Evolutionary conservation across 2,113 vertebrate species (phyloP), one percentile per base, ranked within the genome.

Genomic region (Varanus salvator): DNA sequence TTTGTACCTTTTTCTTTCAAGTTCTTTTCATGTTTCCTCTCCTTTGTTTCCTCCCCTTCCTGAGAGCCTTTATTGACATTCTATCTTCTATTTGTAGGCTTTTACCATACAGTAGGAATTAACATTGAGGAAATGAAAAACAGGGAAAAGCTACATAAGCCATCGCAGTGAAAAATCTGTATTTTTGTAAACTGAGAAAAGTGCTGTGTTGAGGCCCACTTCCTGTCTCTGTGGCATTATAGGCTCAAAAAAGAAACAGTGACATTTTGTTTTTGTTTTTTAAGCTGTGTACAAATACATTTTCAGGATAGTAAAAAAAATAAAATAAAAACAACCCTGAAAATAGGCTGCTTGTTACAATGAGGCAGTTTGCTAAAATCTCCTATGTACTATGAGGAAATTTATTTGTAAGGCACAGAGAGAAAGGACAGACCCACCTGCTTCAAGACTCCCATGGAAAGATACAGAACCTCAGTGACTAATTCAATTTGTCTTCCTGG

Each of bases 21-120:
- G 92, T 91, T 82, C 94, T 96, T 97, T 97, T 97, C 93, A 96
- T 97, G 95, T 94, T 94, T 94, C 85, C 80, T 93, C 86, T 88
- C 89, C 95, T 97, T 97, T 96, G 95, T 96, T 96, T 96, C 88
- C 95, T 21, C 54, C 23, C 25, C 71, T 93, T 92, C 90, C 92
- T 86, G 77, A 90, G 90, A 95, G 93, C 92, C 89, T 96, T 96
- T 95, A 95, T 95, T 96, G 93, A 94, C 88, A 92, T 95, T 94
- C 93, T 92, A 92, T 91, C 90, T 94, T 96, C 96, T 94, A 93
- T 96, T 95, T 96, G 94, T 85, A 90, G 78, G 88, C 88, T 93
- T 93, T 85, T 93, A 84, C 86, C 90, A 69, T 93, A 90, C 92
- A 90, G 87, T 92, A 94, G 93, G 93, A 96, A 96, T 93, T 93